These are phyloP conservation scores for Felis chaus DNA, from an alignment of 2,113 vertebrate species.

Conservation along the genomic window DNA sequence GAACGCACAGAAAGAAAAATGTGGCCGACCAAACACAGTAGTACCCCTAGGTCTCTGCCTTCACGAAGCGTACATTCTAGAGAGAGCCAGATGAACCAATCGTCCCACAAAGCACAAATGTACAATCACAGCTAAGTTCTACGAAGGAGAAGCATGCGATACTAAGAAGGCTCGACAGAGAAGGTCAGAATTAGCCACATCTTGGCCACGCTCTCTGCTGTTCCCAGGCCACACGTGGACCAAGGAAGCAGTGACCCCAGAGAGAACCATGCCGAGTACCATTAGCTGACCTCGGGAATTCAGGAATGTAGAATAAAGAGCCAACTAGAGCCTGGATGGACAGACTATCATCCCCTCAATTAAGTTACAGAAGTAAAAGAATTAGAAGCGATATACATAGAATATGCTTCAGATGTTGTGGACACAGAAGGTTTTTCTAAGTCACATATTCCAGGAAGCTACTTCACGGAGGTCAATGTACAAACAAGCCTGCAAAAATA, in stretches of 20 bases:
- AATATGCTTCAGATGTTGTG: fast-evolving
- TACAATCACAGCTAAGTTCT: fast-evolving
- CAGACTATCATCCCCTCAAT: fast-evolving
- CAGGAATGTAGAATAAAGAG: not conserved
- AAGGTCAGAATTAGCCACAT: too few relatives aligned
- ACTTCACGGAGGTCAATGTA: fast-evolving
- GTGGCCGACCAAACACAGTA: not conserved
- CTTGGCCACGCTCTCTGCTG: fast-evolving
- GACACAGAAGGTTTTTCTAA: not conserved
- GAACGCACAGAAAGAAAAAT: too few relatives aligned
- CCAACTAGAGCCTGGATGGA: not conserved
- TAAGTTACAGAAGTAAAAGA: not conserved
- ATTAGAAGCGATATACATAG: fast-evolving
- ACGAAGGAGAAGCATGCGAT: not conserved
- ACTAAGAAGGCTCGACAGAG: fast-evolving
- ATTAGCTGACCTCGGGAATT: too few relatives aligned
- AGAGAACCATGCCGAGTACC: fast-evolving
- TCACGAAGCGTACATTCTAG: not conserved
- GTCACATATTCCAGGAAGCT: not conserved
- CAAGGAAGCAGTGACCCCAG: not conserved
- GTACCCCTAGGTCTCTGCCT: not conserved
- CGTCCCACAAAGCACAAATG: too few relatives aligned
- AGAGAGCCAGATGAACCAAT: not conserved
- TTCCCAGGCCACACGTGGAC: fast-evolving
- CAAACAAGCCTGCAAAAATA: not conserved